These are phyloP conservation scores for Crocodylus rhombifer DNA, from an alignment of 2,797 vertebrate genomes.

Conservation along the genomic window DNA sequence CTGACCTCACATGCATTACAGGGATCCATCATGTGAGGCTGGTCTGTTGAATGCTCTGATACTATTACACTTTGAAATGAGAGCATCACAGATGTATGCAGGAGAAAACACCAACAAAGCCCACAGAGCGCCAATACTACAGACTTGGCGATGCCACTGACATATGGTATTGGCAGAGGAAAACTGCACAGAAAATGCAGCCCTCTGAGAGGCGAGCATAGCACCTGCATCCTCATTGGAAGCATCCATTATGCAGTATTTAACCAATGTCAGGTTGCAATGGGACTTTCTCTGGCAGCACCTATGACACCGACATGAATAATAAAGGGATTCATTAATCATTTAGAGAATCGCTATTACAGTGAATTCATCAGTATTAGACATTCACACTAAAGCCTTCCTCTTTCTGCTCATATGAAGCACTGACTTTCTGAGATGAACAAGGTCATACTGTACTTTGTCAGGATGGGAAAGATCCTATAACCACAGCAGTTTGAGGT, in stretches of 20 bases:
- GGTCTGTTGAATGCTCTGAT: neutral
- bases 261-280: neutral
- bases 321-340: slow-evolving; percentile 59
- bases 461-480: neutral
- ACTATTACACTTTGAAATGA: neutral
- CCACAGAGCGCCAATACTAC: neutral
- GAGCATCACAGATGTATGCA: neutral
- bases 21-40: neutral
- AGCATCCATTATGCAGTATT: neutral
- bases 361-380: neutral
- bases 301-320: slow-evolving; percentile 36
- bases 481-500: neutral
- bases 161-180: neutral
- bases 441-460: neutral
- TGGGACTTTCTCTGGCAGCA: slow-evolving; percentile 1
- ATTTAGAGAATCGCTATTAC: slow-evolving; percentile 49
- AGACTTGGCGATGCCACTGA: neutral
- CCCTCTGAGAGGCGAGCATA: neutral
- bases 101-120: neutral
- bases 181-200: neutral
- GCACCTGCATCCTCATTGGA: neutral
- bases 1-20: accelerated
- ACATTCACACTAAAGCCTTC: neutral
- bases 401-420: neutral
- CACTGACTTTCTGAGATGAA: neutral